These are phyloP conservation scores for Polyommatus icarus DNA, from an alignment of 2,888 invertebrate species.

Conservation along the genomic window DNA sequence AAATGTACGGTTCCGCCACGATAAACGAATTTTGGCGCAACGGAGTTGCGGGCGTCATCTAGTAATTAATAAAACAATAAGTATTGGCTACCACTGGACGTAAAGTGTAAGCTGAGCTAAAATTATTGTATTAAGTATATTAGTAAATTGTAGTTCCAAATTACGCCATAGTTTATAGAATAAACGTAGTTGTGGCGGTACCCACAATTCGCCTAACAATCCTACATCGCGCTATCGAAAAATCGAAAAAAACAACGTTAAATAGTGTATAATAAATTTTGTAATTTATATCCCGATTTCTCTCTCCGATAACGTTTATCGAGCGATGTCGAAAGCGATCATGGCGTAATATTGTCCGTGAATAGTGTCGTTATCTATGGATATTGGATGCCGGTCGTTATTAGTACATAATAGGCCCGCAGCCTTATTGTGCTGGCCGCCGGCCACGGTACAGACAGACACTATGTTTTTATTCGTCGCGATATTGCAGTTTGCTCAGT, in stretches of 20 bases:
- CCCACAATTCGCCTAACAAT: too few species aligned
- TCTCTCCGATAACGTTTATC: not conserved
- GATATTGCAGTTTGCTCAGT: slow-evolving; percentile 65
- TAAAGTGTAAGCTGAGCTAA: not conserved
- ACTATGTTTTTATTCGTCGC: slow-evolving; percentile 57
- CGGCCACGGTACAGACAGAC: slow-evolving; percentile 62
- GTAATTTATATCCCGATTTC: not conserved
- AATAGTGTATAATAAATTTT: not conserved
- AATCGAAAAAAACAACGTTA: too few species aligned
- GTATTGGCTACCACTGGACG: not conserved
- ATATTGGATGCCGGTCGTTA: slow-evolving; percentile 15
- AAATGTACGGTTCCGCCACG: too few species aligned
- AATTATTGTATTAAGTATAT: too few species aligned
- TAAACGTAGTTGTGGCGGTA: too few species aligned
- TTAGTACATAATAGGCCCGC: slow-evolving; percentile 39
- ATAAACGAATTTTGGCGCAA: too few species aligned
- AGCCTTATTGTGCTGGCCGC: slow-evolving; percentile 68
- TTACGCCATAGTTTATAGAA: not conserved
- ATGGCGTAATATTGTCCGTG: not conserved
- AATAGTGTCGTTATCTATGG: slow-evolving; percentile 9
- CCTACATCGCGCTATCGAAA: too few species aligned
- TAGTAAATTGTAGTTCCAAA: not conserved
- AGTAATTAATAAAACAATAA: too few species aligned
- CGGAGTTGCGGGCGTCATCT: too few species aligned
- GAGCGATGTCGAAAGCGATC: not conserved